Base-by-base conservation (phyloP, 2,888 invertebrate species). In the Apamea anceps region DNA sequence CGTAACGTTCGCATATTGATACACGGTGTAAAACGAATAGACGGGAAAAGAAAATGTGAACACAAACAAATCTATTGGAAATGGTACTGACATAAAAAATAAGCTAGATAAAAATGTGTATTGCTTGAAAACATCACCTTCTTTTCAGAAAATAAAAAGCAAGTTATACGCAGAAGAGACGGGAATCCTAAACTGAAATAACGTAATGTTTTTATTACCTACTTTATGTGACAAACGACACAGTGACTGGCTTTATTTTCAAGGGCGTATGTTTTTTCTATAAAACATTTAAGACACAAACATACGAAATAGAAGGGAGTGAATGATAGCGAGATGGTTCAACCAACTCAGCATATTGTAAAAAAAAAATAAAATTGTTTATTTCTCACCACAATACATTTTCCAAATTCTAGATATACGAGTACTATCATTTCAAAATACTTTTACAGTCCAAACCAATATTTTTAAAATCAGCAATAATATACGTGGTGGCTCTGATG, bases 121-220 rank as follows among this genome's bases (percentile, higher is more conserved):
- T 62, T 37, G 5, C n/a, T 12, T 51, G 21, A 75, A 75, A 62
- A 37, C 75, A 32, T 72, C 4, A 32, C 48, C 8, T n/a, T 48
- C 3, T 37, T 62, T 62, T 32, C 37, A 76, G 25, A 75, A 37
- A 62, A 62, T 75, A 75, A 75, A n/a, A 62, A 75, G 10, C n/a
- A 62, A 62, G 12, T 5, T 21, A 45, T 48, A 10, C 45, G 25
- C 32, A 60, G 37, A 48, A 45, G 13, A 75, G 15, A 21, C n/a
- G 48, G 21, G 48, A 25, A 75, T 62, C 18, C 48, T 51, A 10
- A 60, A 70, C 57, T 51, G 37, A 71, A 74, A 74, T 70, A 80
- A 81, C 66, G 28, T 57, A 60, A 71, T 45, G 12, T 71, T 80
- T 79, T 81, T 71, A 74, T 63, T n/a, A 42, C 37, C 18, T 72